Base-by-base conservation (phyloP, 1,140 invertebrate species). In the Drosophila yakuba region DNA sequence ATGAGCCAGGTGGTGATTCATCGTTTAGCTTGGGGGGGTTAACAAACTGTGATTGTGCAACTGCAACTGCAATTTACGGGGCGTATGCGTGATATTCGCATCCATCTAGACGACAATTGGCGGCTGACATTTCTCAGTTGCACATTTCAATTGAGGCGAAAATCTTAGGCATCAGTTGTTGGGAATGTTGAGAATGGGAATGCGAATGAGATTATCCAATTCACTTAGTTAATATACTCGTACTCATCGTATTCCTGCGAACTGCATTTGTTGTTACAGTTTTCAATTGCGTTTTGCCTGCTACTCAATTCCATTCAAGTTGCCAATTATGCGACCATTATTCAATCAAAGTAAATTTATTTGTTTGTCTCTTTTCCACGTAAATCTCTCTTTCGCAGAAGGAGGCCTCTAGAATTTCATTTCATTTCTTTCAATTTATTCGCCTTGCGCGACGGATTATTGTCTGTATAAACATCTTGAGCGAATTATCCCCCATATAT, bases 281-380 rank as follows among this genome's bases (percentile, higher is more conserved):
- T 80, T 72, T 67, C 83, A 88, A 80, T 79, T 89, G 66, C 74
- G 82, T 79, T 91, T 80, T 90, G 90, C 90, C 78, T 84, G 90
- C 90, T 91, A 91, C 90, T 91, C 90, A 91, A 91, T 91, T 91
- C 86, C 90, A 91, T 91, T 91, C 90, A 91, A 91, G 82, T 91
- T 91, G 90, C 90, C 90, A 91, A 91, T 91, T 91, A 91, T 82
- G 85, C 51, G 75, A 55, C 84, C 90, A 91, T 91, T 91, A 91
- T 91, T 91, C 82, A 91, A 91, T 91, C 90, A 91, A 88, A 91
- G 64, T 91, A 91, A 91, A 91, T 91, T 91, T 91, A 91, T 91
- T 91, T 91, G 85, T 91, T 90, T 90, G 83, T 90, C 86, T 90
- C 86, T 80, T 81, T 90, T 90, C 83, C 80, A 89, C 84, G 84